phyloP scores from a whole-genome alignment of 2,888 invertebrate genomes.

The Mythimna loreyi region DNA sequence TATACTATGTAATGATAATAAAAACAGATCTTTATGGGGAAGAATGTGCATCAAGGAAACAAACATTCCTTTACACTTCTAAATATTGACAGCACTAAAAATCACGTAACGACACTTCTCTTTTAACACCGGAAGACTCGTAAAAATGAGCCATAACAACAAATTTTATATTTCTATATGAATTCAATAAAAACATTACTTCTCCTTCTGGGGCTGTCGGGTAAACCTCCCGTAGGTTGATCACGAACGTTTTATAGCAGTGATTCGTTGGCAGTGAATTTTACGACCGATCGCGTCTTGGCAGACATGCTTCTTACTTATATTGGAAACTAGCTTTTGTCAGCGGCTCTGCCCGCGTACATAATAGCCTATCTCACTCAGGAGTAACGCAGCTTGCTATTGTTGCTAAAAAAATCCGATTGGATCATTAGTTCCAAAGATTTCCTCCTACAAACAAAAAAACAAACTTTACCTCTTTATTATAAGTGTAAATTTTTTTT shows the following conservation, averaged over 20 bases:
- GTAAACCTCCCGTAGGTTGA: slow-evolving; percentile 26
- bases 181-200: slow-evolving; percentile 45
- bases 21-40: no score
- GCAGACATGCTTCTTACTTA: slow-evolving; percentile 13
- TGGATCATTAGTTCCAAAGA: no score
- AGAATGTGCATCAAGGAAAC: background rate
- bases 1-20: no score
- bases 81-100: slow-evolving; percentile 32
- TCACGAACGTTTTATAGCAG: slow-evolving; percentile 39
- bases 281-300: slow-evolving; percentile 15
- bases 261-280: slow-evolving; percentile 42
- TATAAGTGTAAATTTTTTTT: no score
- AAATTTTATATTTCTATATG: slow-evolving; percentile 42
- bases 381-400: no score
- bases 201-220: slow-evolving; percentile 9
- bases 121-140: slow-evolving; percentile 22
- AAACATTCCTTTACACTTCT: background rate
- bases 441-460: no score
- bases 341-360: no score
- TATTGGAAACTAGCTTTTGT: no score
- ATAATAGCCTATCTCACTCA: no score
- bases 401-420: no score
- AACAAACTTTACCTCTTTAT: no score
- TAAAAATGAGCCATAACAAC: slow-evolving; percentile 36
- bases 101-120: slow-evolving; percentile 23